Percentiles rank a stretch among this genome's conserved stretches.
Conservation (phyloP, 2,888 invertebrate species). For the Gortyna flavago region DNA sequence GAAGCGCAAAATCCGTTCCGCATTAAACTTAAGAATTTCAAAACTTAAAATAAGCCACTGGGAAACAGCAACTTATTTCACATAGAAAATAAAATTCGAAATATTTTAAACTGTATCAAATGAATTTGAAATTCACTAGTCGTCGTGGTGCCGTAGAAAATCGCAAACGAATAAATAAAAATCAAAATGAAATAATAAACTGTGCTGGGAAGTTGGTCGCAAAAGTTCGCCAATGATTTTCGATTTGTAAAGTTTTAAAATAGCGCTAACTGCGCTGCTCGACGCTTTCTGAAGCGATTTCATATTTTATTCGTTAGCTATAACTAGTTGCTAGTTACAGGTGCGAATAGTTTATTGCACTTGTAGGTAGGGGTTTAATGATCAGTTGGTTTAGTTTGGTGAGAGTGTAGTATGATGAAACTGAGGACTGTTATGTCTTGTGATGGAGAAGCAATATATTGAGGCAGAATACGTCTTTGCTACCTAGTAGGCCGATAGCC, state of each 20-base stretch:
- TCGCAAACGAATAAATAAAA: slow-evolving; percentile 71
- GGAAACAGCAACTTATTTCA: slow-evolving; percentile 49
- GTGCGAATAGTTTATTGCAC: slow-evolving; percentile 56
- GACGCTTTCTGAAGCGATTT: slow-evolving; percentile 62
- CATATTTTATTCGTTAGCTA: slow-evolving; percentile 66
- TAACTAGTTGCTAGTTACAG: slow-evolving; percentile 60
- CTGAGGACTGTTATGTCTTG: neutral
- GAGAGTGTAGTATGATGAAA: neutral
- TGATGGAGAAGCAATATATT: too few relatives aligned
- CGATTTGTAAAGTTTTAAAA: slow-evolving; percentile 69
- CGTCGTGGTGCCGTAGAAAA: slow-evolving; percentile 60
- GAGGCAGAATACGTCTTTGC: neutral
- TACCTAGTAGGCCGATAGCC: neutral
- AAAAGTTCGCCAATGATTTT: slow-evolving; percentile 67
- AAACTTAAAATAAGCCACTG: slow-evolving; percentile 47
- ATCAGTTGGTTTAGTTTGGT: slow-evolving; percentile 14
- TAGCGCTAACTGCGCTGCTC: slow-evolving; percentile 64
- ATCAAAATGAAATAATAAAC: slow-evolving; percentile 73
- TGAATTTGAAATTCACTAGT: slow-evolving; percentile 65
- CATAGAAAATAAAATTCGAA: slow-evolving; percentile 46
- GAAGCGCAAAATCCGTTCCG: slow-evolving; percentile 9
- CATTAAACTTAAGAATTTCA: slow-evolving; percentile 41
- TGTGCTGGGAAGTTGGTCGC: slow-evolving; percentile 61
- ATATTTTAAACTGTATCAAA: slow-evolving; percentile 61
- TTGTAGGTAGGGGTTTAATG: slow-evolving; percentile 42